Evolutionary conservation across 2,797 vertebrate species (phyloP).

Genomic region (Micrastur ruficollis): DNA sequence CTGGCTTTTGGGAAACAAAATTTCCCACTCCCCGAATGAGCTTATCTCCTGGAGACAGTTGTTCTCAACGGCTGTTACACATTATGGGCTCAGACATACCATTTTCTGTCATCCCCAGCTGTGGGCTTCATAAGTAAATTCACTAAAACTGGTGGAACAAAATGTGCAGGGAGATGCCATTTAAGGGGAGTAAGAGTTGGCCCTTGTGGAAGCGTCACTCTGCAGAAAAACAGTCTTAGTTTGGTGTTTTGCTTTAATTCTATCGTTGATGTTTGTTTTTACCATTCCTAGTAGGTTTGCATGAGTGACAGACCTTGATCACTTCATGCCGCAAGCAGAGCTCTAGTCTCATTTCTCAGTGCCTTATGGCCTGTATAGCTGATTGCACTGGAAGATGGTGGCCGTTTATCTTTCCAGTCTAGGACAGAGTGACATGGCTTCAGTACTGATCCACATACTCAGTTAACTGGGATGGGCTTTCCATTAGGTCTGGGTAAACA

Average conservation of each 20-base stretch:
- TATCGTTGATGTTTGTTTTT: neutral
- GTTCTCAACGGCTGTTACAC: neutral
- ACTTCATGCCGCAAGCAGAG: neutral
- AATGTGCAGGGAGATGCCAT: neutral
- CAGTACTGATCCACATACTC: neutral
- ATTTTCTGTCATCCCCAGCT: neutral
- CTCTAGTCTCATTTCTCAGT: neutral
- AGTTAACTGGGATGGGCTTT: neutral
- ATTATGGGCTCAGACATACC: neutral
- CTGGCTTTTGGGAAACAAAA: neutral
- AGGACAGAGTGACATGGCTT: neutral
- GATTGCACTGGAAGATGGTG: neutral
- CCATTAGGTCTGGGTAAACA: slow-evolving; percentile 18
- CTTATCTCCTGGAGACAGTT: neutral
- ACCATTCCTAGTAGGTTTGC: neutral
- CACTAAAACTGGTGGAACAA: neutral
- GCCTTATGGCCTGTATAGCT: neutral
- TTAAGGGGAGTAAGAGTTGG: neutral
- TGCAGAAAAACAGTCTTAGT: neutral
- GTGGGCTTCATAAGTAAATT: neutral
- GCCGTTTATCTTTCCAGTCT: neutral
- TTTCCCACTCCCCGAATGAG: neutral
- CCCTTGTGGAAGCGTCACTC: neutral
- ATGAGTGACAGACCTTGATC: neutral
- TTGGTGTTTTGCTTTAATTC: neutral